Evolutionary conservation across 2,113 vertebrate species (phyloP), one percentile per base, ranked within the genome.

Genomic region (Lepidiolamprologus cunningtoni): DNA sequence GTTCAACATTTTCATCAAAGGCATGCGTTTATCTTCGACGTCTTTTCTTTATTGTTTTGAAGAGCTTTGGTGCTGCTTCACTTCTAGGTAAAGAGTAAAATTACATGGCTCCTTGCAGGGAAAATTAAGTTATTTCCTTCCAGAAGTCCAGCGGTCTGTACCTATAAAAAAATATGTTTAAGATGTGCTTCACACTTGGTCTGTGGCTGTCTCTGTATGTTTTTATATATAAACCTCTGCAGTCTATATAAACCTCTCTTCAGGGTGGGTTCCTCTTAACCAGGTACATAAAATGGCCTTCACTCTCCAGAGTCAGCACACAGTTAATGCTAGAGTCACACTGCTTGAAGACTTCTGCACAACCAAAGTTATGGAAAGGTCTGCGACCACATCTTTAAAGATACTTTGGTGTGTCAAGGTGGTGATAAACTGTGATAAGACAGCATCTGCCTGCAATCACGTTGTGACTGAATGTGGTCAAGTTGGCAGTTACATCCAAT

Each of bases 401-500:
- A 23, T 14, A 45, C 66, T 73, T 47, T 11, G 40, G 68, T 73
- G 68, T 2, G 12, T 71, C 37, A 4, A 42, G n/a, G n/a, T 26
- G 37, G 37, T 9, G 66, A 42, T 7, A 45, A 73, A 45, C 1
- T 10, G n/a, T 23, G 66, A 42, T 68, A 45, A 28, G 68, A 17
- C 14, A 23, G 68, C 14, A 7, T 47, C 14, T 1, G 40, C 17
- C 21, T 73, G 68, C 1, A 0, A 17, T 45, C 68, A 28, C 1
- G 1, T 73, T 73, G 37, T 47, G 40, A 45, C 21, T 45, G 0
- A 0, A 45, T 73, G 68, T 26, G 40, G 68, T 73, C 1, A 26
- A 45, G 1, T 42, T 68, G 7, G 35, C 35, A 71, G 0, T 40
- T 71, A 1, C 0, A 0, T 71, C 35, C 66, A 71, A 26, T 71